phyloP scores from a whole-genome alignment of 2,888 invertebrate species.

The Phortica magna region DNA sequence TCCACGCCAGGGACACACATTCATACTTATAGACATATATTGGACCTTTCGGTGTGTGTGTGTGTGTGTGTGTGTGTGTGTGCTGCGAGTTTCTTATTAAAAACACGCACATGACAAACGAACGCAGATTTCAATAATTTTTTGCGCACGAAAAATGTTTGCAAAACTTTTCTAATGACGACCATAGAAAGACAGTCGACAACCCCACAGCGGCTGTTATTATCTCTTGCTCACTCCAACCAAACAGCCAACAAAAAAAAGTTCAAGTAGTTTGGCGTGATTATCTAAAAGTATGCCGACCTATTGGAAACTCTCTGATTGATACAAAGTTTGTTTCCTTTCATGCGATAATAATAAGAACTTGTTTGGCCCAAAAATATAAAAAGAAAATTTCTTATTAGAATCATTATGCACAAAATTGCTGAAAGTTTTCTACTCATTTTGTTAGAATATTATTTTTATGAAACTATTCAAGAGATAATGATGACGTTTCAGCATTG shows the following conservation, averaged over 20 bases:
- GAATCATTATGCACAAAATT: slow-evolving; percentile 28
- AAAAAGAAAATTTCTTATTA: slow-evolving; percentile 11
- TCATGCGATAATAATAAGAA: slow-evolving; percentile 15
- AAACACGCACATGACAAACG: background rate
- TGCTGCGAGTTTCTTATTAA: background rate
- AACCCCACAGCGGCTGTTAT: background rate
- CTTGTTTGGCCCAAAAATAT: slow-evolving; percentile 2
- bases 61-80: background rate
- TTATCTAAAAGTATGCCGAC: slow-evolving; percentile 20
- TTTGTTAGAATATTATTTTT: slow-evolving; percentile 1
- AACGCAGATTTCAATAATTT: slow-evolving; percentile 25
- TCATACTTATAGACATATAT: background rate
- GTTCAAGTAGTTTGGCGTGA: slow-evolving; percentile 26
- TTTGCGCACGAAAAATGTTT: background rate
- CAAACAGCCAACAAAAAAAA: background rate
- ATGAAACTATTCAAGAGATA: slow-evolving; percentile 4
- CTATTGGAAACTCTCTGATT: slow-evolving; percentile 17
- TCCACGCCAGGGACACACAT: background rate
- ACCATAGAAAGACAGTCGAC: background rate
- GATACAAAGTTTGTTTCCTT: slow-evolving; percentile 17
- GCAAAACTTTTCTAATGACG: slow-evolving; percentile 26
- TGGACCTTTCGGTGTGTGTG: background rate
- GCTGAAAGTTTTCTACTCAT: slow-evolving; percentile 14
- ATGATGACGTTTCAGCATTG: slow-evolving; percentile 22
- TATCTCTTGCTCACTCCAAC: background rate